These are phyloP conservation scores for Coptodon rendalli DNA, from an alignment of 2,113 vertebrate species.

Conservation along the genomic window DNA sequence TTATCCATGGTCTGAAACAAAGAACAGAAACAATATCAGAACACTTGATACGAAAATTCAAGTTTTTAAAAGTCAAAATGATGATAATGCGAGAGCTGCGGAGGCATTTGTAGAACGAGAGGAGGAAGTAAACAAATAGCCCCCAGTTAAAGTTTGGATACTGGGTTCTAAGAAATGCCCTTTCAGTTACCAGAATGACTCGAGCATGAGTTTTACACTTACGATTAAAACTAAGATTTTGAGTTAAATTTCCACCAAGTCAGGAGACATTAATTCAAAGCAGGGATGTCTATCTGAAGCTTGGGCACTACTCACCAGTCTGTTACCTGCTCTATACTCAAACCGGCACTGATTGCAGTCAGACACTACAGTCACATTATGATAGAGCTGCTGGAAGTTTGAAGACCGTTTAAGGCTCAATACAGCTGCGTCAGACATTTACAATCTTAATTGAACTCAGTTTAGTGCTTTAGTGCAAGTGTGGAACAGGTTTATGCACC, in stretches of 20 bases:
- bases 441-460: not conserved
- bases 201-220: not conserved
- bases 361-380: not conserved
- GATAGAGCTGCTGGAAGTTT: not conserved
- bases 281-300: not conserved
- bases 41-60: not conserved
- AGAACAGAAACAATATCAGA: not conserved
- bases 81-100: not conserved
- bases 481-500: not conserved
- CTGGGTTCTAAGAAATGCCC: not conserved
- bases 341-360: not conserved
- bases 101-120: not conserved
- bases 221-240: not conserved
- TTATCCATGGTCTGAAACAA: constrained; percentile 89
- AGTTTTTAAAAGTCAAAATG: not conserved
- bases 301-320: not conserved
- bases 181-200: not conserved
- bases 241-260: not conserved
- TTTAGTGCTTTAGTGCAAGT: not conserved
- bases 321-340: not conserved
- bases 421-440: not conserved
- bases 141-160: not conserved
- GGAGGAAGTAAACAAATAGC: not conserved
- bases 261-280: not conserved
- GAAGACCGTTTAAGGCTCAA: not conserved